phyloP scores from a whole-genome alignment of 2,113 vertebrate species.

The Ictalurus furcatus region DNA sequence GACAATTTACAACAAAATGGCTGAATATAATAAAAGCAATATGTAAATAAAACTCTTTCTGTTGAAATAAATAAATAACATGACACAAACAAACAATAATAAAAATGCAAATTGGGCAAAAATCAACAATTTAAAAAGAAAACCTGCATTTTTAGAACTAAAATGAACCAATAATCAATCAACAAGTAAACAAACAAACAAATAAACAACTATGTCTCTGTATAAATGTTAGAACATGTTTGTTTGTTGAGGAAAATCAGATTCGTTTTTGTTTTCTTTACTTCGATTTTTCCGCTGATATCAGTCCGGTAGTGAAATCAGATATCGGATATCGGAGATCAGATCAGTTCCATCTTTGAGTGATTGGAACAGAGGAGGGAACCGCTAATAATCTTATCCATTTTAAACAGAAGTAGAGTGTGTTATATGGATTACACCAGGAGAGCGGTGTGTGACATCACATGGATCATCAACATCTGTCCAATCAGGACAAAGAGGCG shows the following conservation, averaged over 20 bases:
- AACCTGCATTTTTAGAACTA: background rate
- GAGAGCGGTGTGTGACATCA: background rate
- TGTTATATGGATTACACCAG: background rate
- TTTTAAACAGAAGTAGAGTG: background rate
- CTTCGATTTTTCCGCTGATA: background rate
- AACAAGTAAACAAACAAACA: background rate
- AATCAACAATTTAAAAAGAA: background rate
- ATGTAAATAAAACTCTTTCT: background rate
- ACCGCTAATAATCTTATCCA: background rate
- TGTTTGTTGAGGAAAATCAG: background rate
- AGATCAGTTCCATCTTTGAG: background rate
- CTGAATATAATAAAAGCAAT: background rate
- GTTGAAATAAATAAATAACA: background rate
- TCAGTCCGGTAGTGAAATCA: background rate
- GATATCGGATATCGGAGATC: background rate
- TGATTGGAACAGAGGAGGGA: background rate
- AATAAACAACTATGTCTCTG: background rate
- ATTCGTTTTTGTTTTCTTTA: background rate
- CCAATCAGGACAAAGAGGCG: background rate
- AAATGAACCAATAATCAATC: background rate
- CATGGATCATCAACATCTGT: background rate
- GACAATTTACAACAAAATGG: background rate
- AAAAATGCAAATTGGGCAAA: background rate
- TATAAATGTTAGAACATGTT: background rate
- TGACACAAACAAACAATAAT: background rate